Evolutionary conservation across 2,888 invertebrate genomes (phyloP).

Genomic region (Ditula angustiorana): DNA sequence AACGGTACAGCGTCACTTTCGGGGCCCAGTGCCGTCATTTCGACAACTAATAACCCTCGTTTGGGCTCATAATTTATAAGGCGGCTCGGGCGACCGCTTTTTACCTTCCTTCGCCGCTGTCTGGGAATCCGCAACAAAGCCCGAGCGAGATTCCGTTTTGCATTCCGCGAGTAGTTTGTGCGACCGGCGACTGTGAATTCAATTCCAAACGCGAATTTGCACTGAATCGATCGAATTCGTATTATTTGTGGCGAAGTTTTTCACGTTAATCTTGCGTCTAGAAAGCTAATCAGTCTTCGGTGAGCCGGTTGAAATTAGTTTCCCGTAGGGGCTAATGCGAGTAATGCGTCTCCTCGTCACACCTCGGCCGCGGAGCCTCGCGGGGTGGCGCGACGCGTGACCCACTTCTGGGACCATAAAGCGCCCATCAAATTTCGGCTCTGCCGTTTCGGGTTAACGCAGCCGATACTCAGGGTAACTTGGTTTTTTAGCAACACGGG

Average conservation of each 20-base stretch:
- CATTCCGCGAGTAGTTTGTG: constrained; percentile 75
- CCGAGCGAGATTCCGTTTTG: constrained; percentile 78
- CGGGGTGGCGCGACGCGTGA: constrained; percentile 55
- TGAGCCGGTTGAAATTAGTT: constrained; percentile 37
- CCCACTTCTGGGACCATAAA: constrained; percentile 76
- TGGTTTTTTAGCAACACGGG: constrained; percentile 69
- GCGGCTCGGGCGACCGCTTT: constrained; percentile 77
- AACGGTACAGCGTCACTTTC: constrained; percentile 74
- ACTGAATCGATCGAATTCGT: constrained; percentile 61
- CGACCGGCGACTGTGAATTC: constrained; percentile 65
- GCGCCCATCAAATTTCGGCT: constrained; percentile 70
- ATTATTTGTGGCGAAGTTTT: constrained; percentile 50
- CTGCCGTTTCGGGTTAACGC: constrained; percentile 64
- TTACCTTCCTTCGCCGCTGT: constrained; percentile 75
- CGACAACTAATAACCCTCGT: constrained; percentile 73
- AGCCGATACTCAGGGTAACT: constrained; percentile 58
- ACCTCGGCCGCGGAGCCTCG: constrained; percentile 5
- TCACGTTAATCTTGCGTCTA: constrained; percentile 49
- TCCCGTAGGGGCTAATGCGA: constrained; percentile 18
- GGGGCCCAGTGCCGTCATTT: constrained; percentile 64
- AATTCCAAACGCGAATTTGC: constrained; percentile 64
- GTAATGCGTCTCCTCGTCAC: constrained; percentile 10
- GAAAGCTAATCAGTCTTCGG: constrained; percentile 36
- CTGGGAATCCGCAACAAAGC: constrained; percentile 84
- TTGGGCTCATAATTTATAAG: constrained; percentile 76